phyloP scores from a whole-genome alignment of 2,113 vertebrate species.

The Prietella phreatophila region DNA sequence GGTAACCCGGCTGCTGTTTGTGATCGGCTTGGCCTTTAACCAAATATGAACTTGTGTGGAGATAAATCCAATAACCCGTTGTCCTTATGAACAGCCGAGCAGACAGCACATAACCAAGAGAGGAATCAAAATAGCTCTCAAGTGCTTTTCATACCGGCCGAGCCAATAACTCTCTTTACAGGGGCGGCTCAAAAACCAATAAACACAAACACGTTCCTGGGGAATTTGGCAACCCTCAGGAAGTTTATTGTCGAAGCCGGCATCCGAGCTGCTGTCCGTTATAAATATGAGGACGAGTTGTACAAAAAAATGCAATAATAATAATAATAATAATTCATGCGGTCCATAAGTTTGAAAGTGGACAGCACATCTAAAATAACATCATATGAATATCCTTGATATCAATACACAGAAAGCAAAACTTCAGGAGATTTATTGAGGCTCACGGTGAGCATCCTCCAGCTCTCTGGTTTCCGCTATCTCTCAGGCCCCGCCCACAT shows the following conservation, averaged over 20 bases:
- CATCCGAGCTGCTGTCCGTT: neutral
- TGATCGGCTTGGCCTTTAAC: conserved; percentile 54
- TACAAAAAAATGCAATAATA: neutral
- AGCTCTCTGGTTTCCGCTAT: neutral
- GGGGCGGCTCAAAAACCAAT: conserved; percentile 54
- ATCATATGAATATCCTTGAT: neutral
- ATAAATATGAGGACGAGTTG: neutral
- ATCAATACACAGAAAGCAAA: neutral
- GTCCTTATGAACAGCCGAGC: conserved; percentile 53
- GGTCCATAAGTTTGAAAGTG: neutral
- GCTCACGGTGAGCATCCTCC: neutral
- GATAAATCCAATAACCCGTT: conserved; percentile 56
- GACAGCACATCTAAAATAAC: neutral
- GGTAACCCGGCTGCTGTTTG: conserved; percentile 41
- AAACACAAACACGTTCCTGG: conserved; percentile 49
- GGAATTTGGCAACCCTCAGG: conserved; percentile 44
- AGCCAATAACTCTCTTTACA: conserved; percentile 53
- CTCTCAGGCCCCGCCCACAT: neutral
- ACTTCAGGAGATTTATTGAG: neutral
- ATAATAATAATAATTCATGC: neutral
- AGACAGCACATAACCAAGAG: conserved; percentile 43
- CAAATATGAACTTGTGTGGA: conserved; percentile 51
- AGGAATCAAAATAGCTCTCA: conserved; percentile 53
- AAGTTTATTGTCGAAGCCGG: neutral
- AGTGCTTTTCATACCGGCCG: conserved; percentile 45